Evolutionary conservation across 2,113 vertebrate species (phyloP), one percentile per base, ranked within the genome.

Genomic region (Melierax canorus): DNA sequence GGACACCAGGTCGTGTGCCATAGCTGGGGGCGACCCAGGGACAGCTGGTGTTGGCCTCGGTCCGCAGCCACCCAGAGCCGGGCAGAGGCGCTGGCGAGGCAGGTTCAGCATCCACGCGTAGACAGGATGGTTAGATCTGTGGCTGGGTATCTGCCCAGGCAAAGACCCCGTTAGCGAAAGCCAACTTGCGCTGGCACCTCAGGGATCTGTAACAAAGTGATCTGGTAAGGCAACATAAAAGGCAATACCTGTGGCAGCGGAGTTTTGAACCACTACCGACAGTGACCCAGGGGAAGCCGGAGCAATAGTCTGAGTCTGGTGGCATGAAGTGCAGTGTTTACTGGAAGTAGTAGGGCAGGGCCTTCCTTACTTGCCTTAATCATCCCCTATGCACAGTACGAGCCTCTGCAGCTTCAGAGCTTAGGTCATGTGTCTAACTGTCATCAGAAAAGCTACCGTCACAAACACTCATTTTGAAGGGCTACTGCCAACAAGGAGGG

Each of bases 91-190:
- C 32, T 23, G 41, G 41, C 0, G 2, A 11, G 38, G 51, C 67
- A 3, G 23, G 39, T 1, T 48, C 14, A 9, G 45, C n/a, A 13
- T 2, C 30, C 56, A 0, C 0, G 29, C 34, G 2, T 1, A 3
- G 67, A 2, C 30, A 12, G n/a, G 39, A 3, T 7, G 3, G 29
- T 6, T 17, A 4, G 18, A 5, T 3, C 18, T 23, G 30, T 2
- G 56, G 24, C 34, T 5, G 30, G 34, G 53, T 15, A 18, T 11
- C 4, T 32, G 71, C 62, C 56, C 7, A 8, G 58, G 75, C 62
- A 43, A 3, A 43, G 59, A 6, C 30, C 7, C 0, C 5, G 0
- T 11, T 10, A 2, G 11, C 1, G 55, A 3, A 23, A 24, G 21
- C 29, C 12, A 27, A 22, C 43, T 17, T 27, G 69, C 5, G 0